A percentile compares a stretch with the other conserved stretches of the same genome.
Conservation (phyloP, 2,113 vertebrate species). For the Phyllopteryx taeniolatus region DNA sequence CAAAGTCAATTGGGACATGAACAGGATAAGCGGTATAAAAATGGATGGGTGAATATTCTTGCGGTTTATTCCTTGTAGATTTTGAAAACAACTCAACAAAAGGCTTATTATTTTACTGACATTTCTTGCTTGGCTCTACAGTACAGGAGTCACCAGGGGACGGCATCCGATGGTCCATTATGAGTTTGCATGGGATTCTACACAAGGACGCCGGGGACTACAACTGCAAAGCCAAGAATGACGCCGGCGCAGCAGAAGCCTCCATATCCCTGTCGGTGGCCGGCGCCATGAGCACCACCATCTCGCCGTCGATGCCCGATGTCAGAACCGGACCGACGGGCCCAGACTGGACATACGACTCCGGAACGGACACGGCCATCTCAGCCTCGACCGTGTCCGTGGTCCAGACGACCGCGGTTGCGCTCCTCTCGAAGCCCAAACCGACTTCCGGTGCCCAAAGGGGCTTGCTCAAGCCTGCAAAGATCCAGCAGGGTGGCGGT, state of each 20-base stretch:
- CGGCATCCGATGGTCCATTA: slow-evolving; percentile 91
- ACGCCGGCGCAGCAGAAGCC: slow-evolving; percentile 83
- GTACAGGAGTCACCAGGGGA: slow-evolving; percentile 93
- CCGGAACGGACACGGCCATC: slow-evolving; percentile 4
- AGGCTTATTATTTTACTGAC: slow-evolving; percentile 2
- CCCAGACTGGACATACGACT: slow-evolving; percentile 34
- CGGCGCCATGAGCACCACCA: slow-evolving; percentile 71
- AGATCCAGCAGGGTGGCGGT: slow-evolving; percentile 47
- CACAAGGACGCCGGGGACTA: slow-evolving; percentile 88
- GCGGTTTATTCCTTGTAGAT: neutral
- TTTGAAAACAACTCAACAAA: neutral
- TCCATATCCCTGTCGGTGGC: slow-evolving; percentile 82
- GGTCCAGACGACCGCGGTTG: slow-evolving; percentile 19
- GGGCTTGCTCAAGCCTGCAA: slow-evolving; percentile 56
- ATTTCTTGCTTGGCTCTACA: slow-evolving; percentile 54
- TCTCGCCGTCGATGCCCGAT: slow-evolving; percentile 48
- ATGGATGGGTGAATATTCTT: neutral
- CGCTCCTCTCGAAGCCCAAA: slow-evolving; percentile 27
- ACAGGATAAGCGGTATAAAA: neutral
- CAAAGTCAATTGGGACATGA: neutral
- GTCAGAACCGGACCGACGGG: slow-evolving; percentile 23
- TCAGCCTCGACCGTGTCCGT: slow-evolving; percentile 15
- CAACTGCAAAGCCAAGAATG: slow-evolving; percentile 90
- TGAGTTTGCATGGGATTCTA: slow-evolving; percentile 85
- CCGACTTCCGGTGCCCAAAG: slow-evolving; percentile 51